Evolutionary conservation across 2,888 invertebrate genomes (phyloP), one percentile per base, ranked within the genome.

Genomic region (Tholera decimalis): DNA sequence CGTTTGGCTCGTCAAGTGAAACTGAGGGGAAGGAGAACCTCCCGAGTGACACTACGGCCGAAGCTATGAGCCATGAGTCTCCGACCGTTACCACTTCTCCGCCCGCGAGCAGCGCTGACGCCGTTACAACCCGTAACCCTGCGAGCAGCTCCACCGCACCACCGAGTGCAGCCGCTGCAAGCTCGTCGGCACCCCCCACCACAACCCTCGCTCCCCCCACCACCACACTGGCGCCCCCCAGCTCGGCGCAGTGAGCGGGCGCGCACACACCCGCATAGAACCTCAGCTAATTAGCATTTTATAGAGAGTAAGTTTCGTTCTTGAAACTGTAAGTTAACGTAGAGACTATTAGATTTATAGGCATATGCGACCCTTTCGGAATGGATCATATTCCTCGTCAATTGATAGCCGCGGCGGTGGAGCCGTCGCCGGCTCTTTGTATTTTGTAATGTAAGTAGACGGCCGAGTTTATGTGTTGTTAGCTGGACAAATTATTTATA

Each of bases 401-500:
- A 89, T 88, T 89, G 86, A 73, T 77, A 80, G 78, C 79, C 82
- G 73, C 64, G 76, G 63, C 73, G 67, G 51, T 39, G 28, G 53
- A 54, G 44, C 59, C 75, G 77, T 66, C 62, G 57, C 65, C 63
- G 71, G 83, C 77, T 82, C 83, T 83, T 83, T 80, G 84, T 88
- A 83, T 79, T 35, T 83, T 55, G 58, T 87, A 80, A 79, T 77
- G 73, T 89, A 89, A 88, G 88, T 91, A 90, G 89, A 85, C 78
- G 87, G 89, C 88, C 88, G 83, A 87, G 88, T 86, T 87, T 86
- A 88, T 88, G 86, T 88, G 89, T 91, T 15, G 15, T 86, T 92
- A 93, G 91, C 88, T 90, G 94, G 94, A 94, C 93, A 94, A 93
- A 93, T 91, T 93, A 93, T 93, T 93, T 92, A 91, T 92, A 87